Percentiles rank a stretch among this genome's conserved stretches.
phyloP scores from a whole-genome alignment of 1,140 invertebrate species.

The Platyscapa corneri region DNA sequence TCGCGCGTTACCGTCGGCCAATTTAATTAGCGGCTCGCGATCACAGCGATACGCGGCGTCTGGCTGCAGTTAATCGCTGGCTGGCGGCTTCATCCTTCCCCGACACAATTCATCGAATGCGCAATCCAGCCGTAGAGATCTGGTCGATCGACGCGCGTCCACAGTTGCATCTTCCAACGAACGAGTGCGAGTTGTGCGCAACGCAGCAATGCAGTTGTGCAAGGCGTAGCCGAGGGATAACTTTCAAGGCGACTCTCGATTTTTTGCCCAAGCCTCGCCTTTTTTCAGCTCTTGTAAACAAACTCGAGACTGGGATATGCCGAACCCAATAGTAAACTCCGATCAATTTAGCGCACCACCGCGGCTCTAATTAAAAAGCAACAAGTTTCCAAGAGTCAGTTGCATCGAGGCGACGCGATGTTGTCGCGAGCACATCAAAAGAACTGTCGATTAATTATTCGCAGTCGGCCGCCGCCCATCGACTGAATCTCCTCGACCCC shows the following conservation, averaged over 20 bases:
- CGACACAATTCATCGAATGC: background rate
- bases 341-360: background rate
- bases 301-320: background rate
- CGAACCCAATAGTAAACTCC: slow-evolving; percentile 16
- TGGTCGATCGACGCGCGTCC: background rate
- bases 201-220: background rate
- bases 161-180: background rate
- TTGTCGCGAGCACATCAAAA: background rate
- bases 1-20: background rate
- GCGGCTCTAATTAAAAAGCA: slow-evolving; percentile 44
- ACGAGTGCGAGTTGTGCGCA: too few relatives aligned
- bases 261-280: background rate
- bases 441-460: slow-evolving; percentile 31
- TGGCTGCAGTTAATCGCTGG: background rate
- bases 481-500: background rate
- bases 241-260: background rate
- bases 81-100: background rate
- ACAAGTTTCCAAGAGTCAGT: slow-evolving; percentile 23
- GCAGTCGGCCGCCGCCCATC: background rate
- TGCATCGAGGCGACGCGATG: background rate
- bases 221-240: background rate
- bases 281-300: background rate
- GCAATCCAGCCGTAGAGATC: background rate
- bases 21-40: slow-evolving; percentile 2
- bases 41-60: background rate